A percentile compares a stretch with the other conserved stretches of the same genome.
These are phyloP conservation scores for Quiscalus mexicanus DNA, from an alignment of 2,113 vertebrate genomes.

Conservation along the genomic window DNA sequence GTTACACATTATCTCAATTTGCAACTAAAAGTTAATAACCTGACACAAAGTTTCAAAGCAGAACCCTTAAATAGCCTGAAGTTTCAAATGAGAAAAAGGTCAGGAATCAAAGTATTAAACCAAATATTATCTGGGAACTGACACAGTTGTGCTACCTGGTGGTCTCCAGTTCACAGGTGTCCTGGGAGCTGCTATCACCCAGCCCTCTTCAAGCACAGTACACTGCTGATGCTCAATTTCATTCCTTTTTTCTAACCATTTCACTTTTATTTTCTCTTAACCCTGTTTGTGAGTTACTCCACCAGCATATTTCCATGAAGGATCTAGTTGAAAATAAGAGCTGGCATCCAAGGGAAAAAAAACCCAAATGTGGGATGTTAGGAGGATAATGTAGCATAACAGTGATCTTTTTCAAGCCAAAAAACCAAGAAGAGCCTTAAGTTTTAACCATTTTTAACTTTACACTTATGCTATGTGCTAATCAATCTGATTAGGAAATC, in stretches of 20 bases:
- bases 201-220: background rate
- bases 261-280: background rate
- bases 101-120: background rate
- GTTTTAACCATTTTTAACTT: background rate
- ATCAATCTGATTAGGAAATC: background rate
- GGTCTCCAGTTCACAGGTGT: background rate
- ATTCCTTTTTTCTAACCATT: background rate
- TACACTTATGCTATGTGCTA: background rate
- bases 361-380: accelerated
- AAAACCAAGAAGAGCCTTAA: background rate
- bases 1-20: background rate
- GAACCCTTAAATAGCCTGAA: background rate
- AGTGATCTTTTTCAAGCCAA: background rate
- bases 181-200: background rate
- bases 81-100: background rate
- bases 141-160: background rate
- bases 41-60: background rate
- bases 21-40: background rate
- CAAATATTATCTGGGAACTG: background rate
- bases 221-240: background rate
- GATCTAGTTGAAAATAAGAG: background rate
- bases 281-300: background rate
- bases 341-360: background rate
- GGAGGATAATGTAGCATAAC: background rate
- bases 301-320: background rate